Conservation (phyloP, 1,140 invertebrate genomes). For the Calosoma granatense region DNA sequence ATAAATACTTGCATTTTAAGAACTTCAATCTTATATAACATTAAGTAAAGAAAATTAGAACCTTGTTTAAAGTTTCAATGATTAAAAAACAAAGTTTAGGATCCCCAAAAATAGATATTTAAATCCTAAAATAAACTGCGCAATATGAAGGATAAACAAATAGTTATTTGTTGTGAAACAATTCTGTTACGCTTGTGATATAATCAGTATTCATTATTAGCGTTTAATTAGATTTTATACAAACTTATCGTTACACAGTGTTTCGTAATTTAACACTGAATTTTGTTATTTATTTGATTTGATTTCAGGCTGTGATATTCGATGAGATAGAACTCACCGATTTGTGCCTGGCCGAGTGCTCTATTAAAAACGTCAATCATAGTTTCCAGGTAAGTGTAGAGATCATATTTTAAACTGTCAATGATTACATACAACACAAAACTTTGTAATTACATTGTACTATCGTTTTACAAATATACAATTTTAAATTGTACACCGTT, state of each 20-base stretch:
- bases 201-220: neutral
- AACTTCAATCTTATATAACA: no score
- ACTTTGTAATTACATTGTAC: no score
- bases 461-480: no score
- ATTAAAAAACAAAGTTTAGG: no score
- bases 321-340: constrained; percentile 78
- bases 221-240: neutral
- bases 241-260: neutral
- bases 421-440: no score
- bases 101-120: no score
- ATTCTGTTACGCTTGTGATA: neutral
- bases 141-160: no score
- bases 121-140: no score
- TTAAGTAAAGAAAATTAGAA: no score
- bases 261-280: neutral
- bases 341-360: constrained; percentile 74
- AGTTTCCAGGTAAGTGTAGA: constrained; percentile 66
- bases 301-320: constrained; percentile 71
- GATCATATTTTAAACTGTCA: constrained; percentile 7
- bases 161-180: neutral
- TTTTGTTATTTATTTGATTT: constrained; percentile 16
- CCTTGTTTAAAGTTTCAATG: no score
- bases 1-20: no score
- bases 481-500: no score
- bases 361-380: constrained; percentile 75